Evolutionary conservation across 2,888 invertebrate species (phyloP).

Genomic region (Steromphala cineraria): DNA sequence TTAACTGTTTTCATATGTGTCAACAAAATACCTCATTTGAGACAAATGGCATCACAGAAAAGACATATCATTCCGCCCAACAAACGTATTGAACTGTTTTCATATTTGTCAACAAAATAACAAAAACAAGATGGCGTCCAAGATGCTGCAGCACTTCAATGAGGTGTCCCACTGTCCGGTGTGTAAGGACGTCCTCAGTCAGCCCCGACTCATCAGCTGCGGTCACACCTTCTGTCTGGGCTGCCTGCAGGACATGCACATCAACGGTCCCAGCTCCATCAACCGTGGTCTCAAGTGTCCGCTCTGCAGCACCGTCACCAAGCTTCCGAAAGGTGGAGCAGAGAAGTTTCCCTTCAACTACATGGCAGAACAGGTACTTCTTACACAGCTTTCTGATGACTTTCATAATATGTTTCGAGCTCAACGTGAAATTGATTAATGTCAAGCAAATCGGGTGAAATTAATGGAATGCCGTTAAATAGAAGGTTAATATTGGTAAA

Average conservation of each 20-base stretch:
- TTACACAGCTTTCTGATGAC: too few species aligned
- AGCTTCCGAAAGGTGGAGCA: not conserved
- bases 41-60: too few species aligned
- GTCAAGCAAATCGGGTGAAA: too few species aligned
- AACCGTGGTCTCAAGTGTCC: not conserved
- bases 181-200: not conserved
- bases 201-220: not conserved
- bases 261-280: not conserved
- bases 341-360: not conserved
- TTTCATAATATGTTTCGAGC: too few species aligned
- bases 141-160: not conserved
- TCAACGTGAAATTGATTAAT: too few species aligned
- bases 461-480: too few species aligned
- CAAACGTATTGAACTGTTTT: too few species aligned
- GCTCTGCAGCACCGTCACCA: not conserved
- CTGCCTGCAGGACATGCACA: not conserved
- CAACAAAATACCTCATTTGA: too few species aligned
- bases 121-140: not conserved
- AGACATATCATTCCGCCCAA: too few species aligned
- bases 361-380: not conserved
- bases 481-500: too few species aligned
- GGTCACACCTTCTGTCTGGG: constrained; percentile 13
- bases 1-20: too few species aligned
- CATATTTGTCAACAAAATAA: too few species aligned
- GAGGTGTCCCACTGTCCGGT: constrained; percentile 8